Percentiles rank a stretch among this genome's conserved stretches.
phyloP scores from a whole-genome alignment of 2,797 vertebrate species.

The Galago senegalensis region DNA sequence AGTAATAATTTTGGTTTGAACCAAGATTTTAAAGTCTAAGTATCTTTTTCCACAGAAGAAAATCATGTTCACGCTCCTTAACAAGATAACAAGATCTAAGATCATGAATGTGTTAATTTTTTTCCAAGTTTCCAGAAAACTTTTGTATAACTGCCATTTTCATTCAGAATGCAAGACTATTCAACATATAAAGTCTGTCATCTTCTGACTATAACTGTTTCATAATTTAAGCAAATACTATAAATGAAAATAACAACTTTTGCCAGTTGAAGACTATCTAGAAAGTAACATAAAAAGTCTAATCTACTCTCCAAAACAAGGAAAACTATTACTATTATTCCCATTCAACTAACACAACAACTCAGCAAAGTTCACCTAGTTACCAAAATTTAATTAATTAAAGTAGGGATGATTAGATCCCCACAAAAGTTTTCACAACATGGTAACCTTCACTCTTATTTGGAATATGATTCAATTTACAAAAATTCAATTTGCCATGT shows the following conservation, averaged over 20 bases:
- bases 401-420: background rate
- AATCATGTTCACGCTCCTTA: background rate
- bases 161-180: conserved; percentile 3
- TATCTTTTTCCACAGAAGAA: conserved; percentile 17
- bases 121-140: conserved; percentile 51
- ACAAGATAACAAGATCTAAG: background rate
- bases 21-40: conserved; percentile 15
- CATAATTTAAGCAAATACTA: background rate
- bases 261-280: background rate
- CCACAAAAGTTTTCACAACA: conserved; percentile 13
- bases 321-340: background rate
- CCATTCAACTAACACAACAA: conserved; percentile 20
- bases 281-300: conserved; percentile 10
- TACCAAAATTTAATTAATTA: background rate
- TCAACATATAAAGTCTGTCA: background rate
- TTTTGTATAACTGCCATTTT: background rate
- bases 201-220: background rate
- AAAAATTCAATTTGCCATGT: background rate
- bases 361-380: background rate
- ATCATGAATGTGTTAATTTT: background rate
- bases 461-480: conserved; percentile 54
- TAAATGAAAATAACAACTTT: background rate
- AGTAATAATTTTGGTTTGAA: background rate
- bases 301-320: background rate
- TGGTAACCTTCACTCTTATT: background rate